These are phyloP conservation scores for Chauna torquata DNA, from an alignment of 2,113 vertebrate genomes.

Conservation along the genomic window DNA sequence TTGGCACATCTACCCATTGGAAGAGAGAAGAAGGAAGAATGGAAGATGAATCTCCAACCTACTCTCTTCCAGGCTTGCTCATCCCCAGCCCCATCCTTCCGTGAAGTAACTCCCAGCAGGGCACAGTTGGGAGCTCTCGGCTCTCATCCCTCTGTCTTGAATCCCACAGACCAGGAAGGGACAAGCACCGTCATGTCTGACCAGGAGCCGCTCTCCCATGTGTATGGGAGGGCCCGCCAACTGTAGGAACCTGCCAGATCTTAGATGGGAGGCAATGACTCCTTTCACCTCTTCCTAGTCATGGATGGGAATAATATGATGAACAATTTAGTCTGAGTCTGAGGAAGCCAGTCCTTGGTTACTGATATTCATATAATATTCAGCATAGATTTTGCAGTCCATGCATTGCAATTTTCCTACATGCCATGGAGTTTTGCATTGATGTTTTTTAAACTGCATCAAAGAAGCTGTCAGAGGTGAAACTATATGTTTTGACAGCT, in stretches of 20 bases:
- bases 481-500: background rate
- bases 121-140: background rate
- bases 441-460: background rate
- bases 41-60: background rate
- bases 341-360: background rate
- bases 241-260: background rate
- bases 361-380: background rate
- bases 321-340: background rate
- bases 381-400: background rate
- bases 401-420: background rate
- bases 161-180: background rate
- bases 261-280: background rate
- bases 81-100: background rate
- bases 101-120: background rate
- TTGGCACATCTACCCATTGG: background rate
- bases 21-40: background rate
- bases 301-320: background rate
- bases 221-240: background rate
- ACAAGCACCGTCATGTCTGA: rapidly evolving
- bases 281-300: background rate
- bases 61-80: rapidly evolving
- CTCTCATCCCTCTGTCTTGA: background rate
- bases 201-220: background rate
- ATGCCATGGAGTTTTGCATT: background rate
- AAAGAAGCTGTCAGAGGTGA: background rate